Conservation (phyloP, 2,797 vertebrate species). For the Enteromius anoplus region DNA sequence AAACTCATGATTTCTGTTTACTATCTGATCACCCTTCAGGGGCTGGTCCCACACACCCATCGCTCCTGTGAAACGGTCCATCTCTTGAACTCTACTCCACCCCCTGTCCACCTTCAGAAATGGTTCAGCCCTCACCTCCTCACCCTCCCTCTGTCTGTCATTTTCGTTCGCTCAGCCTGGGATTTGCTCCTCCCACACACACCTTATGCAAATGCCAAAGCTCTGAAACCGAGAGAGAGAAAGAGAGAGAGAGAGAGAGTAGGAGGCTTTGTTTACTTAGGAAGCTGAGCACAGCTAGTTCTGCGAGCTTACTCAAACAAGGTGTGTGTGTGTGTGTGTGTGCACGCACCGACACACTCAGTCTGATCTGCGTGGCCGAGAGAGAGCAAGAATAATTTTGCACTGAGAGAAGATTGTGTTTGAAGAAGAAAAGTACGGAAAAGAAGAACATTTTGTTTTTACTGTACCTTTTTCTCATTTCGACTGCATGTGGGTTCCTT, state of each 20-base stretch:
- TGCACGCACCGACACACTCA: conserved; percentile 41
- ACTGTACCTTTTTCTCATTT: conserved; percentile 52
- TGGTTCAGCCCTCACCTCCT: conserved; percentile 77
- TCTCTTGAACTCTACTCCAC: conserved; percentile 54
- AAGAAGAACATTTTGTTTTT: conserved; percentile 66
- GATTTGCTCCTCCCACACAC: conserved; percentile 75
- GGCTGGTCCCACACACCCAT: background rate
- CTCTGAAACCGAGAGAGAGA: conserved; percentile 65
- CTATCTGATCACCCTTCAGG: background rate
- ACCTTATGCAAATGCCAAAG: conserved; percentile 82
- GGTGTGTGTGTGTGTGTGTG: conserved; percentile 49
- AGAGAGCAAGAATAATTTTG: conserved; percentile 53
- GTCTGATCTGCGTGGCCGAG: conserved; percentile 56
- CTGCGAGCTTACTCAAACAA: conserved; percentile 66
- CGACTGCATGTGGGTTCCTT: background rate
- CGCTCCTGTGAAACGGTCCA: conserved; percentile 13
- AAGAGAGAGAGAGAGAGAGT: conserved; percentile 49
- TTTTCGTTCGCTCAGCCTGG: conserved; percentile 31
- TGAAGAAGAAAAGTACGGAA: conserved; percentile 59
- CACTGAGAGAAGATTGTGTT: conserved; percentile 34
- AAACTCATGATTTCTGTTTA: background rate
- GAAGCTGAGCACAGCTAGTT: conserved; percentile 70
- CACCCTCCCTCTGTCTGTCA: conserved; percentile 32
- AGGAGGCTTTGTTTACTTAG: conserved; percentile 82
- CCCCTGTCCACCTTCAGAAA: conserved; percentile 67